Conservation (phyloP, 2,113 vertebrate genomes). For the Brachypteracias leptosomus region DNA sequence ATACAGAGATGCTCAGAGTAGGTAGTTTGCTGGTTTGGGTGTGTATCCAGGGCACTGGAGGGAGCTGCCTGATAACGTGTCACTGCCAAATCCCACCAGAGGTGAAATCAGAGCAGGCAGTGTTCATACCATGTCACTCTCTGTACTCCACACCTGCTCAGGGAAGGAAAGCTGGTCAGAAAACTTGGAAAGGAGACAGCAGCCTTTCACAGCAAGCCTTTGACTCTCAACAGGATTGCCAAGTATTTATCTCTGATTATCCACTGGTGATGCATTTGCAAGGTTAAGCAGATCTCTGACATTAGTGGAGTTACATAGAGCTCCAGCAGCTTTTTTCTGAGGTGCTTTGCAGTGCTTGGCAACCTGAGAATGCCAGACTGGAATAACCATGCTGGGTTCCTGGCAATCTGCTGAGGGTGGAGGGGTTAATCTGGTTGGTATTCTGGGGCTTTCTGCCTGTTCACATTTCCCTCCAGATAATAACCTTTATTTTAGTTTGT, state of each 20-base stretch:
- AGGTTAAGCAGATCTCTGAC: not conserved
- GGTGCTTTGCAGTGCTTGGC: not conserved
- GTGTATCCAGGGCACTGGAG: not conserved
- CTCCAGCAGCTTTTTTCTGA: not conserved
- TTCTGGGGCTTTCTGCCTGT: not conserved
- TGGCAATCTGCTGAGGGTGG: not conserved
- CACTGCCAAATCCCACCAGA: not conserved
- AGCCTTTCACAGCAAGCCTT: not conserved
- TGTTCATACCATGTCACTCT: not conserved
- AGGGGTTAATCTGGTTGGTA: not conserved
- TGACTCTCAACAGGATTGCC: not conserved
- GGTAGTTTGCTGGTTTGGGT: not conserved
- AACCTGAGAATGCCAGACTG: not conserved
- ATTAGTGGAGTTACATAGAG: not conserved
- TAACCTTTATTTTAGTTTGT: not conserved
- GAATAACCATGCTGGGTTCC: not conserved
- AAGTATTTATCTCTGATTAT: constrained; percentile 5
- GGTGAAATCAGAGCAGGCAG: not conserved
- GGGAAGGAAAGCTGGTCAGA: not conserved
- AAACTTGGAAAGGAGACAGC: not conserved
- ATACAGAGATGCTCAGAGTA: not conserved
- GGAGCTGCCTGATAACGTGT: not conserved
- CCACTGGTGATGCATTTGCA: not conserved
- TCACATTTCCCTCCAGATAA: not conserved
- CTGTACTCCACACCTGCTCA: not conserved